These are phyloP conservation scores for Pasiphila rectangulata DNA, from an alignment of 2,888 invertebrate genomes.

Conservation along the genomic window DNA sequence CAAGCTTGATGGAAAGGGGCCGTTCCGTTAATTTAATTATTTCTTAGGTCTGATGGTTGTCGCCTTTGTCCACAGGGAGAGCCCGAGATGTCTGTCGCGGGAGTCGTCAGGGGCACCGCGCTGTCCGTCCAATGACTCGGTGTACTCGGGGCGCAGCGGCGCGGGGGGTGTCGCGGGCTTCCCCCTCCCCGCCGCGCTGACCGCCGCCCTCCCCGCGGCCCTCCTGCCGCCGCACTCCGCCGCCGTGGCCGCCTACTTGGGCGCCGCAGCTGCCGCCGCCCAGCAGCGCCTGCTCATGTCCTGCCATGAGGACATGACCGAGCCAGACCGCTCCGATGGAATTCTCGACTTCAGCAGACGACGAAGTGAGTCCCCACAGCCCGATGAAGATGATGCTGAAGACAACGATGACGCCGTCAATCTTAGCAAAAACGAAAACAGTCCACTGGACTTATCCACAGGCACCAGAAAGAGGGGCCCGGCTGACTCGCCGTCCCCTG, in stretches of 20 bases:
- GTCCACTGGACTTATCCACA: slow-evolving; percentile 91
- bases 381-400: slow-evolving; percentile 69
- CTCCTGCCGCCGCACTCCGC: slow-evolving; percentile 90
- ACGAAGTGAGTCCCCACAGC: slow-evolving; percentile 74
- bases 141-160: slow-evolving; percentile 84
- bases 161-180: slow-evolving; percentile 68
- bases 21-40: slow-evolving; percentile 45
- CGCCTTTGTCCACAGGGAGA: slow-evolving; percentile 86
- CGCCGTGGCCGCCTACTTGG: slow-evolving; percentile 90
- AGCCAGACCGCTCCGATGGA: slow-evolving; percentile 82
- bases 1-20: slow-evolving; percentile 25
- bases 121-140: slow-evolving; percentile 89
- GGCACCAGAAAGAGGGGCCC: slow-evolving; percentile 86
- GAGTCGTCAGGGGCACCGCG: slow-evolving; percentile 88
- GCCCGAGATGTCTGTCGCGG: slow-evolving; percentile 90
- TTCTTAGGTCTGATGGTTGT: slow-evolving; percentile 40
- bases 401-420: slow-evolving; percentile 86
- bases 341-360: slow-evolving; percentile 92
- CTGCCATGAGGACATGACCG: slow-evolving; percentile 85
- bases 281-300: slow-evolving; percentile 90
- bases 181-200: slow-evolving; percentile 81
- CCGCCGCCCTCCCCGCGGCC: slow-evolving; percentile 84
- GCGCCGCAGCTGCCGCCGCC: slow-evolving; percentile 86
- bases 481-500: slow-evolving; percentile 83
- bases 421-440: slow-evolving; percentile 85